Base-by-base conservation (phyloP, 2,113 vertebrate species). In the Hymenochirus boettgeri region DNA sequence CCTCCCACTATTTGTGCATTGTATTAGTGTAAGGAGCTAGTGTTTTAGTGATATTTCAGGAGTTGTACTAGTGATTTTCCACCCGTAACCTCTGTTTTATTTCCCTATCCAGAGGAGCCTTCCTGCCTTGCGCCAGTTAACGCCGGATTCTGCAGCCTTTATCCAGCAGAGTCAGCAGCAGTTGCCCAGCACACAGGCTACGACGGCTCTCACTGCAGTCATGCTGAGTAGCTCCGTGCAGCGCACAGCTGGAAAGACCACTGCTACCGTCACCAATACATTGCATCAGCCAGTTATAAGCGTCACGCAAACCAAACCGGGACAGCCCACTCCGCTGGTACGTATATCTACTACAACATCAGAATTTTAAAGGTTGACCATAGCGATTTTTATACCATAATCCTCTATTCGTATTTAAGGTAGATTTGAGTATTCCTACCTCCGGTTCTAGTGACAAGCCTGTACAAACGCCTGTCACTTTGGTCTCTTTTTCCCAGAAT, bases 111-210 rank as follows among this genome's bases (percentile, higher is more conserved):
- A 98, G 96, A 92, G 92, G 89, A 99, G 92, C 84, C 92, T 98
- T 79, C 94, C 95, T 19, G 91, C 94, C 78, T 88, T 97, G 84
- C 89, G 94, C 83, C 94, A 99, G 80, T 81, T 98, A 79, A 98
- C 94, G 51, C 93, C 95, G 6, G 94, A 97, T 82, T 95, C 94
- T 0, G 89, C 90, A 22, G 89, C 93, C 80, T 97, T 97, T 80
- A 95, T 97, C 76, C 94, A 95, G 82, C 95, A 96, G 88, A 98
- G 95, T 83, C 93, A 95, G 75, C 86, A 92, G 70, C 87, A 80
- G 70, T 92, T 85, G 60, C 81, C 90, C 0, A 80, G 83, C 21
- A 72, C 85, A 1, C 91, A 90, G 79, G 78, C 89, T 21, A 91
- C 90, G 8, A 87, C 91, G 0, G 84, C 91, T 0, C 87, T 94